These are phyloP conservation scores for Ficedula albicollis DNA, from an alignment of 2,797 vertebrate genomes.

Conservation along the genomic window DNA sequence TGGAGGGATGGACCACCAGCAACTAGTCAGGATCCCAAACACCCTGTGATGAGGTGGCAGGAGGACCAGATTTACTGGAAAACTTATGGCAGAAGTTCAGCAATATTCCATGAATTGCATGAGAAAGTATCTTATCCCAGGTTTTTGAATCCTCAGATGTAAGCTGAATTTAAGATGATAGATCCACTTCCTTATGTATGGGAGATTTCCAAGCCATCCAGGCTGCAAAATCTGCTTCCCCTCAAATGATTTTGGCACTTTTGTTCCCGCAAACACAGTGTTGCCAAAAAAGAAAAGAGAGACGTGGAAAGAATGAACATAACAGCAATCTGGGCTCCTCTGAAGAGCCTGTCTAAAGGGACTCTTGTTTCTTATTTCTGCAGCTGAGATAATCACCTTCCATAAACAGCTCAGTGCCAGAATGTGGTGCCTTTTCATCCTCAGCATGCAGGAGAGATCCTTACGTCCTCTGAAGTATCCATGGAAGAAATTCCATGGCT, in stretches of 20 bases:
- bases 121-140: not conserved
- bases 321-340: not conserved
- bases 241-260: constrained; percentile 53
- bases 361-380: constrained; percentile 9
- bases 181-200: constrained; percentile 6
- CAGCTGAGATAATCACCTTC: constrained; percentile 9
- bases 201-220: constrained; percentile 29
- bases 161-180: not conserved
- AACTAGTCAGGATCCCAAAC: not conserved
- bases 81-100: not conserved
- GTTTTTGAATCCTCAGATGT: not conserved
- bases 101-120: not conserved
- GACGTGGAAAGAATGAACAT: not conserved
- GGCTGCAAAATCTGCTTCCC: constrained; percentile 48
- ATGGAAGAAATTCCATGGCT: not conserved
- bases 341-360: not conserved
- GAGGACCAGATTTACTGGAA: not conserved
- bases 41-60: not conserved
- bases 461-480: not conserved
- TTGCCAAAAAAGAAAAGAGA: constrained; percentile 28
- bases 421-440: not conserved
- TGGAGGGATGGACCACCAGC: not conserved
- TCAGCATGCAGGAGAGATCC: not conserved
- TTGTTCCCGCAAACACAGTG: not conserved
- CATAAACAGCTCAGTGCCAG: not conserved